These are phyloP conservation scores for Petrolisthes manimaculis DNA, from an alignment of 2,888 invertebrate species.

Conservation along the genomic window DNA sequence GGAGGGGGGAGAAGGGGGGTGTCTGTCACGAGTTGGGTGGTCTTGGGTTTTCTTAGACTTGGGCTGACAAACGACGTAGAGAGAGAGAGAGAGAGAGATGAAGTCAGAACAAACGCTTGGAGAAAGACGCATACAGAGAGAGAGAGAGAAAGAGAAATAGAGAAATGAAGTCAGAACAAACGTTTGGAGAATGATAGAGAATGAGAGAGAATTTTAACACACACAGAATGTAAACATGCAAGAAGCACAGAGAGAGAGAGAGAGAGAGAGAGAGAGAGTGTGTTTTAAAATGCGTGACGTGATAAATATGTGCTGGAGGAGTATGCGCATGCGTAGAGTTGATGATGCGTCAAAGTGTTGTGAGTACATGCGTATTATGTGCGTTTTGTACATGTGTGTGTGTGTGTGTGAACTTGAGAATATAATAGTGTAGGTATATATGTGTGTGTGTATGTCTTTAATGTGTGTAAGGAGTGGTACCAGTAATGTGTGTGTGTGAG, in stretches of 20 bases:
- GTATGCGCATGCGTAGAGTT: too few relatives aligned
- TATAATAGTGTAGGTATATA: background rate
- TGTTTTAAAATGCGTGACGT: too few relatives aligned
- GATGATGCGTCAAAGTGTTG: too few relatives aligned
- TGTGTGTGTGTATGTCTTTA: slow-evolving; percentile 14
- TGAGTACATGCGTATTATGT: too few relatives aligned
- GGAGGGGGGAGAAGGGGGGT: slow-evolving; percentile 3
- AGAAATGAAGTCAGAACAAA: background rate
- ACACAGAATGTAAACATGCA: too few relatives aligned
- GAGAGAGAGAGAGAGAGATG: background rate
- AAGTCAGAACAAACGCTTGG: background rate
- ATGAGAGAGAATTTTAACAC: background rate
- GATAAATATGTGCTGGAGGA: background rate
- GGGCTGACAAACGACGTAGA: background rate
- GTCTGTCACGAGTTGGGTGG: background rate
- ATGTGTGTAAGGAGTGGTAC: background rate
- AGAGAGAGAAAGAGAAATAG: background rate
- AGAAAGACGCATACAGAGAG: background rate
- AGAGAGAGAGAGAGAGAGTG: too few relatives aligned
- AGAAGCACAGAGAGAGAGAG: too few relatives aligned
- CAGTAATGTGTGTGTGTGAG: background rate
- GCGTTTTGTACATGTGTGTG: too few relatives aligned
- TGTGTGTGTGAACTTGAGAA: background rate
- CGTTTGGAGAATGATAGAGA: background rate
- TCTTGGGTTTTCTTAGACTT: background rate